Conservation (phyloP, 2,113 vertebrate species). For the Callipepla squamata region DNA sequence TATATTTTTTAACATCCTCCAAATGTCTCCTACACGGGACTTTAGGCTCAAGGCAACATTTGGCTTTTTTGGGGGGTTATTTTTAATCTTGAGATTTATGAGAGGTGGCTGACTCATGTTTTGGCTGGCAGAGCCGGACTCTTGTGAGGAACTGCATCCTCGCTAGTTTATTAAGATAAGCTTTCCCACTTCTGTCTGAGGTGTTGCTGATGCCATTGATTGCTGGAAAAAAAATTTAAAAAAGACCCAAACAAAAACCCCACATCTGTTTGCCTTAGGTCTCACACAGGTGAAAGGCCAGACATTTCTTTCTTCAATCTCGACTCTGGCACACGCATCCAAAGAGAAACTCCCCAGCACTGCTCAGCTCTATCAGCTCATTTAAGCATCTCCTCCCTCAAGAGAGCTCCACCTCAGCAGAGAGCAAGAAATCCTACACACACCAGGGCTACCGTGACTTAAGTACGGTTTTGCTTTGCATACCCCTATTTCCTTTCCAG, state of each 20-base stretch:
- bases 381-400: slow-evolving; percentile 13
- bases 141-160: not conserved
- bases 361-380: not conserved
- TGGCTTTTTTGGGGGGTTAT: not conserved
- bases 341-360: not conserved
- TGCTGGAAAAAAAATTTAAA: not conserved
- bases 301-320: not conserved
- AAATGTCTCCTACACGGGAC: not conserved
- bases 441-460: slow-evolving; percentile 46
- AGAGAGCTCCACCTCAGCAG: slow-evolving; percentile 39
- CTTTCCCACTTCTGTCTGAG: not conserved
- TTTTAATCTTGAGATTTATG: slow-evolving; percentile 3
- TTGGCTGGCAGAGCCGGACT: not conserved
- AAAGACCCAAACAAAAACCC: no score
- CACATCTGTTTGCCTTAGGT: not conserved
- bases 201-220: not conserved
- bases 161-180: not conserved
- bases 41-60: not conserved
- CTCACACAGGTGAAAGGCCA: not conserved
- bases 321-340: not conserved
- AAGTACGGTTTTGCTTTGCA: slow-evolving; percentile 45
- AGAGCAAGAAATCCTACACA: slow-evolving; percentile 31
- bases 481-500: slow-evolving; percentile 49
- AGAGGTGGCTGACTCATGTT: slow-evolving; percentile 13
- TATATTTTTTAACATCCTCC: not conserved